Evolutionary conservation across 1,140 invertebrate genomes (phyloP).

Genomic region (Adelges cooleyi): DNA sequence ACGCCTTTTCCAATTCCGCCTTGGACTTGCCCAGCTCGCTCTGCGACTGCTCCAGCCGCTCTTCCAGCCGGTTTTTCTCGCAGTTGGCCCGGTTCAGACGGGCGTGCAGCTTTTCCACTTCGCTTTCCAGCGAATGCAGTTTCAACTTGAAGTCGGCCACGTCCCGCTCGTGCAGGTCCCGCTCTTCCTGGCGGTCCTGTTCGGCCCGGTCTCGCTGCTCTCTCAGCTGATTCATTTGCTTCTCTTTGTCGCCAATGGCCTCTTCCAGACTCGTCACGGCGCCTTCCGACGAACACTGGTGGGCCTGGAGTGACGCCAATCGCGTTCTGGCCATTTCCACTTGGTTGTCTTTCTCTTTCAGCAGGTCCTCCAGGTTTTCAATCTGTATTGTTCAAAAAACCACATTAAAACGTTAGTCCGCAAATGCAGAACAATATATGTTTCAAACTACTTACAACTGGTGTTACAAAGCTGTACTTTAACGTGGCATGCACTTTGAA

Average conservation of each 20-base stretch:
- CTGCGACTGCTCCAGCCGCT: slow-evolving; percentile 81
- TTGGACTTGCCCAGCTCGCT: slow-evolving; percentile 87
- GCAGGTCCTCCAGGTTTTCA: slow-evolving; percentile 89
- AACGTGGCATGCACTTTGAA: too few species aligned
- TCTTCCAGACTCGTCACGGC: slow-evolving; percentile 86
- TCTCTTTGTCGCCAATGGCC: slow-evolving; percentile 91
- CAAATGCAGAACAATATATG: too few species aligned
- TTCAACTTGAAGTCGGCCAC: slow-evolving; percentile 93
- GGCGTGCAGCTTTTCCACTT: slow-evolving; percentile 57
- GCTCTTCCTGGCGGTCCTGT: slow-evolving; percentile 88
- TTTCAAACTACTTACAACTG: too few species aligned
- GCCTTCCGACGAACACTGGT: slow-evolving; percentile 83
- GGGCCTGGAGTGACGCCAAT: slow-evolving; percentile 78
- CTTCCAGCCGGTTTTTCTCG: slow-evolving; percentile 80
- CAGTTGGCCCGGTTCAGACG: slow-evolving; percentile 70
- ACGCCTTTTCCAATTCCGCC: slow-evolving; percentile 81
- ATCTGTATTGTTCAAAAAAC: too few species aligned
- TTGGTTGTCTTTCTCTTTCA: slow-evolving; percentile 97
- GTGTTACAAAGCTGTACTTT: too few species aligned
- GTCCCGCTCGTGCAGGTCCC: slow-evolving; percentile 84
- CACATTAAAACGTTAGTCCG: too few species aligned
- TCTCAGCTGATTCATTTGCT: slow-evolving; percentile 82
- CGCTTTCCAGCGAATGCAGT: slow-evolving; percentile 75
- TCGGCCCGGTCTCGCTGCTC: slow-evolving; percentile 92
- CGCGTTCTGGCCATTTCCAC: slow-evolving; percentile 86